Percentiles rank a stretch among this genome's conserved stretches.
Conservation (phyloP, 2,888 invertebrate species). For the Leptopilina myrica region DNA sequence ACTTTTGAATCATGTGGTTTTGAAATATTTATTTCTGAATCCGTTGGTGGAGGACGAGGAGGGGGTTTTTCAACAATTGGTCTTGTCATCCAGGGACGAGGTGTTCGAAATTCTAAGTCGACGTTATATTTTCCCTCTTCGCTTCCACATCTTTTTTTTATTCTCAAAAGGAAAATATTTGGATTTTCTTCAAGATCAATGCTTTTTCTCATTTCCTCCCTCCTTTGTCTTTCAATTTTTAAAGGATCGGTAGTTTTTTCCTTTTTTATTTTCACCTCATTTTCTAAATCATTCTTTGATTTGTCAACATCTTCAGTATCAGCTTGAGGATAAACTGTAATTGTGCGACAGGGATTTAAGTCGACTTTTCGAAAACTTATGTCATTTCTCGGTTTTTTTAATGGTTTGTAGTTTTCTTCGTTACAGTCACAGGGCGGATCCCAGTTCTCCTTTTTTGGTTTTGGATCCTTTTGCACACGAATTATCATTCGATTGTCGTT, state of each 20-base stretch:
- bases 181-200: conserved; percentile 68
- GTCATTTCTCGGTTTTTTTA: background rate
- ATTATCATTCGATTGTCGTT: conserved; percentile 66
- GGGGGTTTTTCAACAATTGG: background rate
- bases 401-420: conserved; percentile 37
- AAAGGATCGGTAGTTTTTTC: background rate
- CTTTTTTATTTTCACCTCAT: background rate
- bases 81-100: conserved; percentile 66
- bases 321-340: conserved; percentile 51
- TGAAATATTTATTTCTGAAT: background rate
- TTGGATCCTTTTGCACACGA: conserved; percentile 61
- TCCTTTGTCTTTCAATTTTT: conserved; percentile 1
- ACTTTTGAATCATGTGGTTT: background rate
- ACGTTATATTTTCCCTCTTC: conserved; percentile 62
- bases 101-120: conserved; percentile 68
- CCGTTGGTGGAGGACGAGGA: background rate
- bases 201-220: conserved; percentile 7
- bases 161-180: conserved; percentile 69
- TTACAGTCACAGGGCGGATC: conserved; percentile 69
- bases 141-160: conserved; percentile 61
- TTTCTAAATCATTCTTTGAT: conserved; percentile 5
- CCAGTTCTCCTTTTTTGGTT: conserved; percentile 49
- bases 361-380: conserved; percentile 8
- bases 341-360: conserved; percentile 39
- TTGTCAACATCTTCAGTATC: conserved; percentile 45